phyloP scores from a whole-genome alignment of 2,797 vertebrate genomes.

The Pantherophis alleghaniensis region DNA sequence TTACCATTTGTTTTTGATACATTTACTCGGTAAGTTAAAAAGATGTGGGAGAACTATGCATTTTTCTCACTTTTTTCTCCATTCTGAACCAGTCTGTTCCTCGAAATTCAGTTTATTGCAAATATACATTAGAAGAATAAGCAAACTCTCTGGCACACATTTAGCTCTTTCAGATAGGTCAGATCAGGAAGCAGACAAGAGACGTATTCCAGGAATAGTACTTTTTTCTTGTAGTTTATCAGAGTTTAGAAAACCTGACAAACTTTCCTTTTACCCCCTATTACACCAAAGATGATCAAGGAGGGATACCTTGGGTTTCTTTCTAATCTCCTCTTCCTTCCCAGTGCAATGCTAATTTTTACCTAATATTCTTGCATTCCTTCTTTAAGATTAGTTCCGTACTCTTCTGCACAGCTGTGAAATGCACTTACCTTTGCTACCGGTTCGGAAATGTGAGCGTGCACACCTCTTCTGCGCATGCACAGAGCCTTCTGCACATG shows the following conservation, averaged over 20 bases:
- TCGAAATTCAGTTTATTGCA: neutral
- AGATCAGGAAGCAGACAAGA: neutral
- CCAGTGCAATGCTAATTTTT: neutral
- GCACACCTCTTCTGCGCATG: no score
- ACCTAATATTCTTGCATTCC: neutral
- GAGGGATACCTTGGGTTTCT: neutral
- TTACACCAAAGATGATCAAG: neutral
- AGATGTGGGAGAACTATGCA: neutral
- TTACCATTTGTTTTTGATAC: neutral
- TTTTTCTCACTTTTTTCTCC: neutral
- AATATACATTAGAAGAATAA: neutral
- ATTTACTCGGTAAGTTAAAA: neutral
- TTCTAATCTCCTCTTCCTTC: neutral
- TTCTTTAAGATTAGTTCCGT: neutral
- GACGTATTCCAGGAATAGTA: neutral
- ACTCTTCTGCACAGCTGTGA: neutral
- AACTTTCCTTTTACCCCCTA: neutral
- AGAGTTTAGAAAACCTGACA: neutral
- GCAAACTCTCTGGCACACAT: neutral
- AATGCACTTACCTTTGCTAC: no score
- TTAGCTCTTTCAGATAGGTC: neutral
- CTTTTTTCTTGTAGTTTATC: neutral
- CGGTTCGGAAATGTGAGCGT: no score
- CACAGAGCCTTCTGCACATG: no score
- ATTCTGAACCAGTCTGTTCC: neutral